Conservation (phyloP, 1,140 invertebrate genomes). For the Anoplolepis gracilipes region DNA sequence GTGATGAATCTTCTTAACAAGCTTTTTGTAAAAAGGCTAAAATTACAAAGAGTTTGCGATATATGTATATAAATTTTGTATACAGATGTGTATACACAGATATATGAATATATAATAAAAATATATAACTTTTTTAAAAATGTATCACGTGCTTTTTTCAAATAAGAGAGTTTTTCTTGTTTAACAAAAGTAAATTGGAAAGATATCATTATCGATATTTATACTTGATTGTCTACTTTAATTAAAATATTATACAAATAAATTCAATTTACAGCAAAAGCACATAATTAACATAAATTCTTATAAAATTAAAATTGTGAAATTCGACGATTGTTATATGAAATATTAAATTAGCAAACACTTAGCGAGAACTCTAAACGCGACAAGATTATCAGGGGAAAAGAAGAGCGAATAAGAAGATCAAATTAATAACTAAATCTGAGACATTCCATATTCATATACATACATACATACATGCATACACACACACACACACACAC, state of each 20-base stretch:
- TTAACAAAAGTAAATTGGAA: neutral
- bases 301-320: neutral
- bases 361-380: neutral
- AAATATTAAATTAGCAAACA: neutral
- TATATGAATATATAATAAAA: neutral
- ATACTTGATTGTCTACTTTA: neutral
- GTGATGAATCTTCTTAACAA: too few species aligned
- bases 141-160: neutral
- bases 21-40: too few species aligned
- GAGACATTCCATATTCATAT: slow-evolving; percentile 36
- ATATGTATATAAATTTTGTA: too few species aligned
- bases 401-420: neutral
- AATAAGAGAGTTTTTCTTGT: neutral
- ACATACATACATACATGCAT: slow-evolving; percentile 6
- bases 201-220: too few species aligned
- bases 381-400: neutral
- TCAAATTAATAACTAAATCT: slow-evolving; percentile 7
- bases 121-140: neutral
- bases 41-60: too few species aligned
- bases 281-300: neutral
- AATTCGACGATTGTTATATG: neutral
- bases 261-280: neutral
- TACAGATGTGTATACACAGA: too few species aligned
- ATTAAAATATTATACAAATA: neutral
- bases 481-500: slow-evolving; percentile 7